These are phyloP conservation scores for Aleiodes testaceus DNA, from an alignment of 2,888 invertebrate genomes.

Conservation along the genomic window DNA sequence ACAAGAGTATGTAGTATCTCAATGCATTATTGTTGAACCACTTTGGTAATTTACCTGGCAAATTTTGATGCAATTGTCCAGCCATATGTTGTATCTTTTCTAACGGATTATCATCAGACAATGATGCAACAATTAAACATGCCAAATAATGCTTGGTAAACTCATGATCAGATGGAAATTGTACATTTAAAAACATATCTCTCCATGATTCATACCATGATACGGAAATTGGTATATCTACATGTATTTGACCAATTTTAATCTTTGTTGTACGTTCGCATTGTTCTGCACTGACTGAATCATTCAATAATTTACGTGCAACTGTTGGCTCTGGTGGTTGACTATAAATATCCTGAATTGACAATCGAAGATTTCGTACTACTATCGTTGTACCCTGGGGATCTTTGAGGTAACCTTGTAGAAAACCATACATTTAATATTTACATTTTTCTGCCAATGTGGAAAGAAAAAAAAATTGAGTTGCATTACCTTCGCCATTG, in stretches of 20 bases:
- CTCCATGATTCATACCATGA: slow-evolving; percentile 98
- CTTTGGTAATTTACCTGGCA: slow-evolving; percentile 86
- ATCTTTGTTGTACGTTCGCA: slow-evolving; percentile 76
- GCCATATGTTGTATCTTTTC: slow-evolving; percentile 87
- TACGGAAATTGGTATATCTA: slow-evolving; percentile 84
- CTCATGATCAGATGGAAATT: slow-evolving; percentile 95
- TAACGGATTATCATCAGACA: slow-evolving; percentile 84
- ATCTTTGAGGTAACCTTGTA: slow-evolving; percentile 87
- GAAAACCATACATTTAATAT: background rate
- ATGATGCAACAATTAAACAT: slow-evolving; percentile 85
- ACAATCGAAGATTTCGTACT: slow-evolving; percentile 85
- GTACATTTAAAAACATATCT: slow-evolving; percentile 90
- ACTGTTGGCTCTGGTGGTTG: slow-evolving; percentile 87
- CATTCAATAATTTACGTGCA: slow-evolving; percentile 89
- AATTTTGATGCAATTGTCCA: slow-evolving; percentile 85
- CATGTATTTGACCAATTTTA: slow-evolving; percentile 76
- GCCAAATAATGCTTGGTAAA: slow-evolving; percentile 92
- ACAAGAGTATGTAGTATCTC: slow-evolving; percentile 91
- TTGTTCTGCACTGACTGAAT: slow-evolving; percentile 81
- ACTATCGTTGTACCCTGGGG: slow-evolving; percentile 83
- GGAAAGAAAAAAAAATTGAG: background rate
- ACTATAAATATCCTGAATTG: slow-evolving; percentile 86
- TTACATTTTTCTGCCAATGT: background rate
- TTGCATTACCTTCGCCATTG: slow-evolving; percentile 80
- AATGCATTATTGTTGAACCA: slow-evolving; percentile 88